Percentiles rank a stretch among this genome's conserved stretches.
These are phyloP conservation scores for Ceratina australensis DNA, from an alignment of 1,140 invertebrate species.

Conservation along the genomic window DNA sequence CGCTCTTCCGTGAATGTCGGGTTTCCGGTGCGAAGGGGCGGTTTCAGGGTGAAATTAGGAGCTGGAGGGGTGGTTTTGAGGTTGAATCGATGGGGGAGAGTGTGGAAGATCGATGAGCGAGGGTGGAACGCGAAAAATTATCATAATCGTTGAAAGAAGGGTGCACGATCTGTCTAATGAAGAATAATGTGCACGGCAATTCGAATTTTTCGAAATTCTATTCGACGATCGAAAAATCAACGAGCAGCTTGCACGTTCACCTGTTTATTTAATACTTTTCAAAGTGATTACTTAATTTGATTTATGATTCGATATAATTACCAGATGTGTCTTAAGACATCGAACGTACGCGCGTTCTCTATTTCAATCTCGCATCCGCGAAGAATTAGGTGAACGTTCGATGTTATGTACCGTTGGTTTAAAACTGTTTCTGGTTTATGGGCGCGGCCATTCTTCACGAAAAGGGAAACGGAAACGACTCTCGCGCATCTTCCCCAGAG, in stretches of 20 bases:
- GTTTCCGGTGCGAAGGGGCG: conserved; percentile 44
- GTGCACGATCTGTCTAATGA: conserved; percentile 68
- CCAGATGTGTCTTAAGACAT: too few relatives aligned
- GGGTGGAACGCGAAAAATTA: conserved; percentile 72
- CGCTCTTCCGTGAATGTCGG: conserved; percentile 76
- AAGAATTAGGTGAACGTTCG: too few relatives aligned
- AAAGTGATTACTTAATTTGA: too few relatives aligned
- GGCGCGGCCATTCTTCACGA: too few relatives aligned
- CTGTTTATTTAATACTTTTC: too few relatives aligned
- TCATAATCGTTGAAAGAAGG: conserved; percentile 76
- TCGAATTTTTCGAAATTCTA: neutral
- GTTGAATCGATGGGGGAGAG: conserved; percentile 48
- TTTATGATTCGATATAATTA: conserved; percentile 23
- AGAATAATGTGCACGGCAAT: conserved; percentile 68
- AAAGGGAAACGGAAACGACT: too few relatives aligned
- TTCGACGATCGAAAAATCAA: conserved; percentile 27
- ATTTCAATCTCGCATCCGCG: too few relatives aligned
- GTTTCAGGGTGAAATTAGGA: too few relatives aligned
- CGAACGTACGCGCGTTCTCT: neutral
- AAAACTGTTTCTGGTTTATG: too few relatives aligned
- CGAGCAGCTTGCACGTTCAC: too few relatives aligned
- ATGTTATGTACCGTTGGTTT: too few relatives aligned
- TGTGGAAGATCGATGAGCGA: conserved; percentile 72
- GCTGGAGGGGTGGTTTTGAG: conserved; percentile 29
- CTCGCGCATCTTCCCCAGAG: too few relatives aligned